A percentile compares a stretch with the other conserved stretches of the same genome.
Conservation (phyloP, 1,140 invertebrate species). For the Manduca sexta region DNA sequence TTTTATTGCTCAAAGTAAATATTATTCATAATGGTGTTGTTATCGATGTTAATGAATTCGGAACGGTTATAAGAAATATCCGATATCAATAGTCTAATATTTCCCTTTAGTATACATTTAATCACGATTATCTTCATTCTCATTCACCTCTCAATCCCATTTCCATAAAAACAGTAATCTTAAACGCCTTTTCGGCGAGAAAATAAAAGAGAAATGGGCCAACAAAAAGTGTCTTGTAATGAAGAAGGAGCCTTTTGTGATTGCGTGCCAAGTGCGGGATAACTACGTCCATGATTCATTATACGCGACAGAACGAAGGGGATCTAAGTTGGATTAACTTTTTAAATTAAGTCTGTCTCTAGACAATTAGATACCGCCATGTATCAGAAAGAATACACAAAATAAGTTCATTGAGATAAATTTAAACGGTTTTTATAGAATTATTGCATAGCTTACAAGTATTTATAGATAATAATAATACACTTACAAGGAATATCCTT, state of each 20-base stretch:
- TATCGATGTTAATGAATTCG: no score
- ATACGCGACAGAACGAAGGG: conserved; percentile 11
- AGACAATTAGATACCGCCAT: conserved; percentile 2
- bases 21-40: no score
- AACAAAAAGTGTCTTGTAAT: conserved; percentile 32
- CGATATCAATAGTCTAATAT: no score
- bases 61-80: no score
- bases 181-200: conserved; percentile 4
- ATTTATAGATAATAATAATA: no score
- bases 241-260: conserved; percentile 26
- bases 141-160: background rate
- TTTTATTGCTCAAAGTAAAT: no score
- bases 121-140: background rate
- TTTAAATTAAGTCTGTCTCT: conserved; percentile 23
- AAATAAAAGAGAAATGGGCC: conserved; percentile 18
- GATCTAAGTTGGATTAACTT: conserved; percentile 20
- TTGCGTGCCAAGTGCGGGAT: conserved; percentile 29
- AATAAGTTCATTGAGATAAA: background rate
- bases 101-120: no score
- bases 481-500: no score
- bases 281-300: conserved; percentile 27
- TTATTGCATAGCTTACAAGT: no score
- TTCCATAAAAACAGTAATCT: background rate
- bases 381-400: background rate
- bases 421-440: background rate